Evolutionary conservation across 2,888 invertebrate genomes (phyloP).

Genomic region (Philaethria dido): DNA sequence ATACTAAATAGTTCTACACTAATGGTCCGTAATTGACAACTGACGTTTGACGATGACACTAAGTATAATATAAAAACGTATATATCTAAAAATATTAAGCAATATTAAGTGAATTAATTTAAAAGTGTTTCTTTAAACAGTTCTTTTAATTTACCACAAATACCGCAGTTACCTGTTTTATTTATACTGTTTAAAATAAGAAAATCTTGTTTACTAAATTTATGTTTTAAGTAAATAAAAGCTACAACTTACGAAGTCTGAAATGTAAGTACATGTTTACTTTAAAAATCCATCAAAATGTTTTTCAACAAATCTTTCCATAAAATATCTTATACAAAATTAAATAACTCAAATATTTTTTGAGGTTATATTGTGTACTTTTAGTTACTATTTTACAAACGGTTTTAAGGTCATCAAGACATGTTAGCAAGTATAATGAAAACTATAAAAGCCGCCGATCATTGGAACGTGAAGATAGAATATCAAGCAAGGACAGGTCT

Average conservation of each 20-base stretch:
- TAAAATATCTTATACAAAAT: neutral
- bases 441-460: conserved; percentile 56
- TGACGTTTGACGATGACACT: neutral
- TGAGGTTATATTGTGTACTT: neutral
- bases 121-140: too few relatives aligned
- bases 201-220: neutral
- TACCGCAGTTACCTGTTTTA: neutral
- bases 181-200: neutral
- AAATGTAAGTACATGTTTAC: neutral
- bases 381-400: neutral
- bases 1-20: neutral
- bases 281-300: neutral
- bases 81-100: neutral
- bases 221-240: neutral
- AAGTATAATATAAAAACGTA: neutral
- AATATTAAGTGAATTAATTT: neutral
- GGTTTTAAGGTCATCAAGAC: conserved; percentile 64
- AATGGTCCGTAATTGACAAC: neutral
- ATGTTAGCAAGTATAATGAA: conserved; percentile 52
- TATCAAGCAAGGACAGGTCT: conserved; percentile 48
- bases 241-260: neutral
- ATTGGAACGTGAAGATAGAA: conserved; percentile 51
- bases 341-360: neutral
- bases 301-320: neutral
- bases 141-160: neutral